phyloP scores from a whole-genome alignment of 1,140 invertebrate genomes.

The Sitophilus oryzae region DNA sequence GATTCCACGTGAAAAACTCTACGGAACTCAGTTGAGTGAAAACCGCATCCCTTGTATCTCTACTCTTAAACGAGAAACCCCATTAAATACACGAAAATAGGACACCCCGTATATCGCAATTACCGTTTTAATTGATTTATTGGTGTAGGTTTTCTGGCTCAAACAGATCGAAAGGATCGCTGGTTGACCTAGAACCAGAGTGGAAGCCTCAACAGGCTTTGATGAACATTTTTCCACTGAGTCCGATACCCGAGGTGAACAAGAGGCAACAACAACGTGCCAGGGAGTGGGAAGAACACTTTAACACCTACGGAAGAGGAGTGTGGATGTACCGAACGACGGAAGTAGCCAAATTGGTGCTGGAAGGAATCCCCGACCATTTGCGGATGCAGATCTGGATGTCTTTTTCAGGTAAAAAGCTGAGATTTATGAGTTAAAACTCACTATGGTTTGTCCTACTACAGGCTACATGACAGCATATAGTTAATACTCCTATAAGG shows the following conservation, averaged over 20 bases:
- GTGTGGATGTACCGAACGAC: slow-evolving; percentile 90
- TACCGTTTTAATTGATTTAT: not conserved
- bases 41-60: no score
- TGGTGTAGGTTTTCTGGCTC: not conserved
- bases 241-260: slow-evolving; percentile 62
- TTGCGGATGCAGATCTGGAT: slow-evolving; percentile 92
- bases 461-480: no score
- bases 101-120: no score
- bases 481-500: no score
- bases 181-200: slow-evolving; percentile 2
- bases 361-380: slow-evolving; percentile 85
- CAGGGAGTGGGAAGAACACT: slow-evolving; percentile 86
- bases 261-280: slow-evolving; percentile 77
- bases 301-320: slow-evolving; percentile 86
- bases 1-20: no score
- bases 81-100: no score
- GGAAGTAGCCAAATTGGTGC: slow-evolving; percentile 79
- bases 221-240: slow-evolving; percentile 72
- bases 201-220: slow-evolving; percentile 73
- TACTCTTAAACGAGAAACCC: no score
- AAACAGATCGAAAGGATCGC: not conserved
- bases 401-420: slow-evolving; percentile 81
- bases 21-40: no score
- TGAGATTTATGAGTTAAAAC: no score
- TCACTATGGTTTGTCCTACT: no score